Conservation (phyloP, 1,140 invertebrate species). For the Heliconius congener region DNA sequence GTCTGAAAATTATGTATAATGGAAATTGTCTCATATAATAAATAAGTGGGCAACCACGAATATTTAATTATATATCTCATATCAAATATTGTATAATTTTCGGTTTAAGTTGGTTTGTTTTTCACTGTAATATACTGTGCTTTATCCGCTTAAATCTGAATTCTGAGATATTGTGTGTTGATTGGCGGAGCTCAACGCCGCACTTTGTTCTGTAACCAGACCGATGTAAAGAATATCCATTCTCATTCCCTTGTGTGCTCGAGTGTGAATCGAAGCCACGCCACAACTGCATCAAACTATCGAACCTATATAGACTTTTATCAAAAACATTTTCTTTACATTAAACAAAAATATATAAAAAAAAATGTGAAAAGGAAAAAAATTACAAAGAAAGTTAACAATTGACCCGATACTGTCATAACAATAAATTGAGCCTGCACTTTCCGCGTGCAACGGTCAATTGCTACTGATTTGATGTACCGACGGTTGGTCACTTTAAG, state of each 20-base stretch:
- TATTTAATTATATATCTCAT: not conserved
- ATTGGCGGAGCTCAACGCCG: too few species aligned
- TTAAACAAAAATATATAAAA: too few species aligned
- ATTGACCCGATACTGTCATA: not conserved
- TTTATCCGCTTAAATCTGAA: too few species aligned
- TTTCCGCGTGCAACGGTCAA: constrained; percentile 5
- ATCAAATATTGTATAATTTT: not conserved
- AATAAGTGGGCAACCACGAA: not conserved
- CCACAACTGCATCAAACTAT: too few species aligned
- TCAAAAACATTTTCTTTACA: too few species aligned
- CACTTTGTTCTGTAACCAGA: too few species aligned
- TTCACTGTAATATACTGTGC: too few species aligned
- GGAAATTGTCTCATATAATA: constrained; percentile 4
- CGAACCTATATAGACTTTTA: too few species aligned
- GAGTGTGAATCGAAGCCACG: too few species aligned
- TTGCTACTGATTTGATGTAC: not conserved
- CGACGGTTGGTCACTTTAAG: constrained; percentile 1
- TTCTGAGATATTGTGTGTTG: too few species aligned
- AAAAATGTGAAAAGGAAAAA: not conserved
- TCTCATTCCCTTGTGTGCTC: too few species aligned
- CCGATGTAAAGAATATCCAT: too few species aligned
- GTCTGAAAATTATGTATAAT: not conserved
- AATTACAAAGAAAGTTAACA: not conserved
- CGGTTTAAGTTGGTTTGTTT: not conserved
- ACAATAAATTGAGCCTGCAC: not conserved